phyloP scores from a whole-genome alignment of 2,888 invertebrate genomes.

The Apomyelois bistriatella region DNA sequence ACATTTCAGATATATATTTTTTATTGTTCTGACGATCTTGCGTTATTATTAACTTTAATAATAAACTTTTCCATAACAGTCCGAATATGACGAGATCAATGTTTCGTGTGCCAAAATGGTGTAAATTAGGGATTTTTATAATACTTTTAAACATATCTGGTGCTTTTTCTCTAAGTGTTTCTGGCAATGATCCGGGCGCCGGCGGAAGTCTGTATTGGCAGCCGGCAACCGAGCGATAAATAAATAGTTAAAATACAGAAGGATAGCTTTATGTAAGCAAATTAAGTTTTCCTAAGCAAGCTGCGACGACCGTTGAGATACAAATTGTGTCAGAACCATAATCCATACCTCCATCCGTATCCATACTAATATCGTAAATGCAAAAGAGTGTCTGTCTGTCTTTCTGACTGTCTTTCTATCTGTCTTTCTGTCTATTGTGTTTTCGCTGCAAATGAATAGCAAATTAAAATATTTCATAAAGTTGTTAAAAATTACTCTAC shows the following conservation, averaged over 20 bases:
- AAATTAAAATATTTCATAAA: too few species aligned
- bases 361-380: too few species aligned
- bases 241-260: not conserved
- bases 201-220: constrained; percentile 65
- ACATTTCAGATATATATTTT: constrained; percentile 11
- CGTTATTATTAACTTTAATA: not conserved
- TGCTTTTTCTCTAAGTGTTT: constrained; percentile 50
- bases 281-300: not conserved
- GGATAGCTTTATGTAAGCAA: not conserved
- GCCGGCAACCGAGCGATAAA: constrained; percentile 39
- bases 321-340: too few species aligned
- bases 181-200: constrained; percentile 67
- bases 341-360: too few species aligned
- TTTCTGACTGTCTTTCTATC: too few species aligned
- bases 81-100: not conserved
- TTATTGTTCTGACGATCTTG: not conserved
- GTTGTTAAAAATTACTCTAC: too few species aligned
- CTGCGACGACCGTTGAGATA: not conserved
- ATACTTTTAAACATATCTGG: constrained; percentile 20
- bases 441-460: too few species aligned
- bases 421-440: too few species aligned
- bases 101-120: constrained; percentile 4
- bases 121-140: constrained; percentile 18
- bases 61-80: not conserved
- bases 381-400: too few species aligned